Evolutionary conservation across 2,888 invertebrate genomes (phyloP), one percentile per base, ranked within the genome.

Genomic region (Dasypogon diadema): DNA sequence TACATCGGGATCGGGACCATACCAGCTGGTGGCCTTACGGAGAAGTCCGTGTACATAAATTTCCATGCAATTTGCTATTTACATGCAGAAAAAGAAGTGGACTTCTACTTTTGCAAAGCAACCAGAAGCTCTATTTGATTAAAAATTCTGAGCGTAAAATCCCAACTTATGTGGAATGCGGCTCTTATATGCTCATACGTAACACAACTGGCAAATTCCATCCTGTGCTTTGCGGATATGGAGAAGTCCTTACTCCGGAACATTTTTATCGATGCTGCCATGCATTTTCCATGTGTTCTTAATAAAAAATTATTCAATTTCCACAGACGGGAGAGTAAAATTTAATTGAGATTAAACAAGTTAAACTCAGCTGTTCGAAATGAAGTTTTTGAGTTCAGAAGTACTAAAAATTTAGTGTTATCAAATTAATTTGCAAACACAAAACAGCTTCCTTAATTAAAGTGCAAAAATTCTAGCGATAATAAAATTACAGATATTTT

Each of bases 301-400:
- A 65, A 65, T 65, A 65, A 46, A 46, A 65, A 65, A 65, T 65
- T 65, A 65, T 65, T 65, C 46, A 48, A 65, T 65, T 65, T 65
- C 48, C 22, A 22, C 46, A 65, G 65, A 46, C 65, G 65, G 26
- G 14, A 22, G 18, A 65, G 65, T 46, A 8, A 24, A 65, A 65
- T 46, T 65, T 46, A 65, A 65, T 65, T 65, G 46, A 65, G 65
- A 65, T 65, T 65, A 65, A 65, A 65, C 26, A 65, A 65, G 65
- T 65, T 24, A 65, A 24, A 46, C 16, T 46, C 65, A 46, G 46
- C n/a, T 12, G 42, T 30, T 30, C 30, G 8, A 8, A 30, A 30
- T 30, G 30, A 30, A 30, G 30, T 8, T 30, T 30, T 8, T 30
- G 4, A 30, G 8, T 8, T n/a, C n/a, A n/a, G 16, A 58, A 8